Base-by-base conservation (phyloP, 2,888 invertebrate species). In the Coronaproctus castanopsis region DNA sequence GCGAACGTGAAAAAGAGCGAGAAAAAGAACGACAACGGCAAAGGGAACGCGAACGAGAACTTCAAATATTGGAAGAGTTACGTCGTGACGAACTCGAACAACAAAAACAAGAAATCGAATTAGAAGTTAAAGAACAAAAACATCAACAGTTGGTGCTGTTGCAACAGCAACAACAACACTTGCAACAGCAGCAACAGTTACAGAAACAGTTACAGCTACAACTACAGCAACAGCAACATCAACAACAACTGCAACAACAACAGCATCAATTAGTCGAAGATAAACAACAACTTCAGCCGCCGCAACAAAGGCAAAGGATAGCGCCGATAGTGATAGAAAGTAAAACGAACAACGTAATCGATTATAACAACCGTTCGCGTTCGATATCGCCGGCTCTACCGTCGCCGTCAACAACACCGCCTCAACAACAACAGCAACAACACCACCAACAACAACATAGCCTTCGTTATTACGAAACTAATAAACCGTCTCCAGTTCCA, bases 1-100 rank as follows among this genome's bases (percentile, higher is more conserved):
- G 86, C 20, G 55, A 59, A 50, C 49, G 36, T 64, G 67, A 75
- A 67, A 73, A 72, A 57, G 75, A 74, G 67, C 69, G 73, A n/a
- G 69, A 64, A 24, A 63, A 63, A 49, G 62, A 72, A 66, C 68
- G 72, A 61, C 66, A 71, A 18, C 49, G 58, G 1, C 70, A 70
- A 69, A 36, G 14, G 14, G 55, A 52, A 10, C 24, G 60, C 52
- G 62, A 61, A 57, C 63, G 23, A 48, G 60, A 52, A 53, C 60
- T 52, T 18, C 61, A 24, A 48, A 57, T 62, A 60, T 51, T 57
- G 50, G 62, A 62, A 58, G 54, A 62, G 52, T 24, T 59, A 60
- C 23, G 48, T 54, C 52, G 36, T 14, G 36, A 36, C 36, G 36
- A 36, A 36, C 36, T 36, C 5, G 36, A 36, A 36, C 36, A 36